Base-by-base conservation (phyloP, 2,888 invertebrate genomes). In the Malachius bipustulatus region DNA sequence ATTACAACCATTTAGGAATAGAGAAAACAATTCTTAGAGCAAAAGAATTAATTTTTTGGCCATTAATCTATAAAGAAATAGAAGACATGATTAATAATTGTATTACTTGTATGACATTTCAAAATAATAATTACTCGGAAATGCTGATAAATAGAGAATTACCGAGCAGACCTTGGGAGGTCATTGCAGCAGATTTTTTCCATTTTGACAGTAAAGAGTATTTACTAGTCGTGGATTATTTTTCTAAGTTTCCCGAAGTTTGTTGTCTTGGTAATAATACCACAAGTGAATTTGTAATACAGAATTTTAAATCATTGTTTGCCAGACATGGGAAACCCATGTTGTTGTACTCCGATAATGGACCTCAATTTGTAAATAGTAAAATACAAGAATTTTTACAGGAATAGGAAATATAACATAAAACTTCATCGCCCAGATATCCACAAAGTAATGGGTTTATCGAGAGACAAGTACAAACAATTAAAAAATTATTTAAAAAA, bases 11-110 rank as follows among this genome's bases (percentile, higher is more conserved):
- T n/a, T n/a, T n/a, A n/a, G n/a, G n/a, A n/a, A n/a, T n/a, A n/a
- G n/a, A n/a, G n/a, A n/a, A n/a, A n/a, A n/a, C n/a, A n/a, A n/a
- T n/a, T n/a, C n/a, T n/a, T n/a, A n/a, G 46, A 10, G 48, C 51
- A 1, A 32, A 44, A 26, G 37, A 43, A 15, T 37, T 41, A 24
- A 12, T 51, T 9, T 51, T 44, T 31, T 51, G 49, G 51, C 47
- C 49, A 9, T 26, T 35, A 6, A 47, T 47, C 32, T 41, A 30
- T 12, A 41, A 40, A 28, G 42, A 45, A 30, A 49, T 49, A 13
- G 43, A 42, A 32, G 34, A 45, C 29, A 32, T 40, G 30, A 41
- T 43, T 13, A 11, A 31, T 30, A 38, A 39, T 4, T 48, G 48
- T 41, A 27, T 27, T 4, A 6, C 34, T n/a, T 34, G 34, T 34